These are phyloP conservation scores for Thera obeliscata DNA, from an alignment of 2,888 invertebrate genomes.

Conservation along the genomic window DNA sequence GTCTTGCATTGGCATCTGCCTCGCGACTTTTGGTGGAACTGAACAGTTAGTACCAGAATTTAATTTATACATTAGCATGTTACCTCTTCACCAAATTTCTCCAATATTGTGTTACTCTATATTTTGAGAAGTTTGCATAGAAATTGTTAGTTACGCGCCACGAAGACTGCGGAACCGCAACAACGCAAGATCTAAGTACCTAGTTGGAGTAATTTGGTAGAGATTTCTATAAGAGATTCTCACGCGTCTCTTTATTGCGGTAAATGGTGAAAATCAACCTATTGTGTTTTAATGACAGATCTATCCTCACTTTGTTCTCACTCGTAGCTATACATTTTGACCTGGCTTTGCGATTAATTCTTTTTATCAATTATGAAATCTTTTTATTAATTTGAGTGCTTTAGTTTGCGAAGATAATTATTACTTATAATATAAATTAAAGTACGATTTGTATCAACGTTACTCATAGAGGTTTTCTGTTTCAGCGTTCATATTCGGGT, in stretches of 20 bases:
- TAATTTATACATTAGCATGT: slow-evolving; percentile 35
- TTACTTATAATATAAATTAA: too few species aligned
- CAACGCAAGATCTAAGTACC: slow-evolving; percentile 58
- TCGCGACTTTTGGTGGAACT: slow-evolving; percentile 81
- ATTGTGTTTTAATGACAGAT: slow-evolving; percentile 67
- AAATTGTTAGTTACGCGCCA: slow-evolving; percentile 50
- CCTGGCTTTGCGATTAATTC: slow-evolving; percentile 65
- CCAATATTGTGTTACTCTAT: slow-evolving; percentile 27
- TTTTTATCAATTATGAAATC: slow-evolving; percentile 43
- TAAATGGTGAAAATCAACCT: slow-evolving; percentile 76
- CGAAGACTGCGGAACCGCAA: slow-evolving; percentile 60
- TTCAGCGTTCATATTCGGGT: slow-evolving; percentile 84
- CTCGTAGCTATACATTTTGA: slow-evolving; percentile 50
- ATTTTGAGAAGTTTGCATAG: slow-evolving; percentile 21
- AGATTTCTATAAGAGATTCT: slow-evolving; percentile 75
- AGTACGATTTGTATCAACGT: too few species aligned
- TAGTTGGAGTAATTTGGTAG: slow-evolving; percentile 65
- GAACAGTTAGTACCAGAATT: slow-evolving; percentile 77
- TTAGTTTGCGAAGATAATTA: slow-evolving; percentile 36
- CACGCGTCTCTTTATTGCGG: slow-evolving; percentile 74
- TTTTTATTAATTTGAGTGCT: slow-evolving; percentile 33
- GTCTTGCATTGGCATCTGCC: slow-evolving; percentile 76
- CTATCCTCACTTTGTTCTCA: slow-evolving; percentile 65
- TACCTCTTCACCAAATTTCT: slow-evolving; percentile 33
- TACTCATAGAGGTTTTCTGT: slow-evolving; percentile 47